Conservation (phyloP, 2,797 vertebrate species). For the Karalla daura region DNA sequence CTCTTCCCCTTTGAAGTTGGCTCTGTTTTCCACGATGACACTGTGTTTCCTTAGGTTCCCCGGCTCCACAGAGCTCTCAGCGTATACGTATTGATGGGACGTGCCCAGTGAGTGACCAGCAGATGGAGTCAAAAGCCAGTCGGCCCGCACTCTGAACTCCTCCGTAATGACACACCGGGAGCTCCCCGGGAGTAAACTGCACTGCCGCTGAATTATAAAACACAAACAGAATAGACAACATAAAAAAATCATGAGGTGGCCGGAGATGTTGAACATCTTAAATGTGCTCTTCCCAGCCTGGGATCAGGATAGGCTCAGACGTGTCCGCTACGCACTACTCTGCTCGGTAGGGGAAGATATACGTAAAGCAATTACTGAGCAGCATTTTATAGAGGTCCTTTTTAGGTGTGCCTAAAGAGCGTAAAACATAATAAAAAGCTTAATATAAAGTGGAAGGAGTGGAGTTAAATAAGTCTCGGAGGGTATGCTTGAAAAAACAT, state of each 20-base stretch:
- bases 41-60: slow-evolving; percentile 24
- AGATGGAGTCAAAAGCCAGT: slow-evolving; percentile 67
- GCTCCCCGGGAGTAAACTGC: slow-evolving; percentile 22
- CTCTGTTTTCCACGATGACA: slow-evolving; percentile 32
- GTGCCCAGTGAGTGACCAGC: slow-evolving; percentile 49
- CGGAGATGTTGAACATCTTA: slow-evolving; percentile 24
- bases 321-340: neutral
- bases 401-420: neutral
- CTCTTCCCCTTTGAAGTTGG: slow-evolving; percentile 49
- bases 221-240: slow-evolving; percentile 30
- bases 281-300: slow-evolving; percentile 6
- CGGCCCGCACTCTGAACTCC: slow-evolving; percentile 13
- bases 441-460: neutral
- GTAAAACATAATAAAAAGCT: neutral
- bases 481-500: neutral
- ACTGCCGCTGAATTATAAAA: slow-evolving; percentile 49
- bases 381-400: too few relatives aligned
- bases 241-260: slow-evolving; percentile 55
- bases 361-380: neutral
- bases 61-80: slow-evolving; percentile 16
- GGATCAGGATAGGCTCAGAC: neutral
- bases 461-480: neutral
- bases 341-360: neutral
- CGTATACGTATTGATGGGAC: slow-evolving; percentile 5
- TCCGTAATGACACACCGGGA: slow-evolving; percentile 21